Conservation (phyloP, 2,888 invertebrate genomes). For the Bimastos eiseni region DNA sequence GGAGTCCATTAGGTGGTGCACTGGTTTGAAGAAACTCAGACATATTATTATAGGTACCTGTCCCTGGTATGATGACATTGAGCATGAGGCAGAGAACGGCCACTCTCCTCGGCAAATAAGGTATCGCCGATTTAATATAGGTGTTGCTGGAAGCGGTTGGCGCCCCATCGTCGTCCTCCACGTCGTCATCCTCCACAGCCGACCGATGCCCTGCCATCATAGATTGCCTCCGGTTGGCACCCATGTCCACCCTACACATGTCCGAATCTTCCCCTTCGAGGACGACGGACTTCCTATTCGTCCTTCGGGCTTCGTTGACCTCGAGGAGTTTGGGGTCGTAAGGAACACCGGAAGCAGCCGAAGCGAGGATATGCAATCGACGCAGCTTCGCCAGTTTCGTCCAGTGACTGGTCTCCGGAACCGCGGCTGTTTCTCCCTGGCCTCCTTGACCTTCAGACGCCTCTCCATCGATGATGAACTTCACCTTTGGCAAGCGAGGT, state of each 20-base stretch:
- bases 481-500: background rate
- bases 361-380: background rate
- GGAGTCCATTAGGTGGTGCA: background rate
- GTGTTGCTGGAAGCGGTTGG: conserved; percentile 65
- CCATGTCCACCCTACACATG: background rate
- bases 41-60: no score
- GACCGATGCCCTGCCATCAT: background rate
- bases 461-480: background rate
- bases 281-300: background rate
- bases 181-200: conserved; percentile 23
- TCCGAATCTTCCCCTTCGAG: background rate
- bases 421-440: background rate
- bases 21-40: background rate
- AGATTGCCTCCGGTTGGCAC: background rate
- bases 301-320: no score
- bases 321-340: conserved; percentile 14
- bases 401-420: background rate
- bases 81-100: conserved; percentile 85
- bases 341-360: conserved; percentile 19
- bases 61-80: conserved; percentile 78
- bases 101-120: conserved; percentile 81
- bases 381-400: background rate
- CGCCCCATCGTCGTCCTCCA: conserved; percentile 30
- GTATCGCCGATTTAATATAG: conserved; percentile 87
- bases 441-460: background rate